Percentiles rank a stretch among this genome's conserved stretches.
phyloP scores from a whole-genome alignment of 2,113 vertebrate species.

The Poeciliopsis prolifica region DNA sequence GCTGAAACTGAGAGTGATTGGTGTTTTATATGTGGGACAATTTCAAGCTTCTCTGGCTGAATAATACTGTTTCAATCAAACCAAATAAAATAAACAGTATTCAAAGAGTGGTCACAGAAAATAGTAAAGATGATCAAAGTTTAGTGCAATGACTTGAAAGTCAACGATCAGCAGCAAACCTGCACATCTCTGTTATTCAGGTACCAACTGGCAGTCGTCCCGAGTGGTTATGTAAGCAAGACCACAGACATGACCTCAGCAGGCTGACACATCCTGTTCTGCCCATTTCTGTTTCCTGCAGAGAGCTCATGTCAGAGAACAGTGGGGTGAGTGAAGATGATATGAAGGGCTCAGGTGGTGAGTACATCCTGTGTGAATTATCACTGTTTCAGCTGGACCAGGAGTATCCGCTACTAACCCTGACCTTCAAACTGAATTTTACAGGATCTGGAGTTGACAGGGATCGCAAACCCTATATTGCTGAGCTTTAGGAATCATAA shows the following conservation, averaged over 20 bases:
- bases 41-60: too few relatives aligned
- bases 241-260: constrained; percentile 55
- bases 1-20: too few relatives aligned
- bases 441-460: constrained; percentile 49
- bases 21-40: too few relatives aligned
- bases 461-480: constrained; percentile 33
- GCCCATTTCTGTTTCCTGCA: constrained; percentile 72
- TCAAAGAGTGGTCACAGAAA: too few relatives aligned
- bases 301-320: constrained; percentile 61
- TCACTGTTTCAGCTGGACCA: constrained; percentile 38
- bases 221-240: constrained; percentile 54
- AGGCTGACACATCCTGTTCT: constrained; percentile 68
- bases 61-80: too few relatives aligned
- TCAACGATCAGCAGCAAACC: too few relatives aligned
- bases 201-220: constrained; percentile 28
- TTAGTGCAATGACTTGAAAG: too few relatives aligned
- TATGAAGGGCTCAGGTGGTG: constrained; percentile 32
- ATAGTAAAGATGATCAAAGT: too few relatives aligned
- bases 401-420: constrained; percentile 41
- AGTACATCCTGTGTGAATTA: constrained; percentile 51
- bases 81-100: too few relatives aligned
- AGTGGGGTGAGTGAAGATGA: constrained; percentile 18
- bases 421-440: constrained; percentile 56
- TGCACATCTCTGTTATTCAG: constrained; percentile 17
- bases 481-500: constrained; percentile 32